Base-by-base conservation (phyloP, 2,797 vertebrate genomes). In the Acropternis orthonyx region DNA sequence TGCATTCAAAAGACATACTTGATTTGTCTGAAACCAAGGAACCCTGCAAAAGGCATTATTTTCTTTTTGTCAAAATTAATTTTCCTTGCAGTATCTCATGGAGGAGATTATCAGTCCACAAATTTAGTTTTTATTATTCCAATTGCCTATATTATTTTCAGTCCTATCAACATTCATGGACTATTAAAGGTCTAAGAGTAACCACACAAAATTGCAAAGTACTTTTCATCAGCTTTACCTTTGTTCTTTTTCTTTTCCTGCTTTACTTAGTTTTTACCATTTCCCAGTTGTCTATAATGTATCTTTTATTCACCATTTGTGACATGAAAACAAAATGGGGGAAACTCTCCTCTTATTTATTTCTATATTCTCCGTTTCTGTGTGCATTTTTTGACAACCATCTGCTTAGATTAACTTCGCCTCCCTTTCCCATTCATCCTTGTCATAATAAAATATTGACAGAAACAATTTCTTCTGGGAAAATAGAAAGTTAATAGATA, bases 401-500 rank as follows among this genome's bases (percentile, higher is more conserved):
- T 79, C 86, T 92, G 66, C 46, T 94, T 87, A 65, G 34, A 79
- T 92, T 74, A 93, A 58, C 34, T 90, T 93, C 58, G 37, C 39
- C 67, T 89, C 67, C 83, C 63, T 93, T 63, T 96, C 19, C 46
- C 26, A 48, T 82, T 87, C 52, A 74, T 77, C 58, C 18, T 32
- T 75, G 52, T 92, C 56, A 93, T 85, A 89, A 86, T 79, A 91
- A 93, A 82, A 67, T 74, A 87, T 59, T 91, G 62, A 88, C 68
- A 88, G 71, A 93, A 97, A 85, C 22, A 74, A 77, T 49, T 76
- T 95, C 41, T 69, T 48, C 37, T 1, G 16, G 34, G 62, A 93
- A 95, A 95, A 93, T 11, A 78, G 55, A 77, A 97, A 93, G 71
- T 76, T 85, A 90, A 94, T 92, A 76, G 66, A 65, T 52, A 96